These are phyloP conservation scores for Eutolmus rufibarbis DNA, from an alignment of 2,888 invertebrate genomes.

Conservation along the genomic window DNA sequence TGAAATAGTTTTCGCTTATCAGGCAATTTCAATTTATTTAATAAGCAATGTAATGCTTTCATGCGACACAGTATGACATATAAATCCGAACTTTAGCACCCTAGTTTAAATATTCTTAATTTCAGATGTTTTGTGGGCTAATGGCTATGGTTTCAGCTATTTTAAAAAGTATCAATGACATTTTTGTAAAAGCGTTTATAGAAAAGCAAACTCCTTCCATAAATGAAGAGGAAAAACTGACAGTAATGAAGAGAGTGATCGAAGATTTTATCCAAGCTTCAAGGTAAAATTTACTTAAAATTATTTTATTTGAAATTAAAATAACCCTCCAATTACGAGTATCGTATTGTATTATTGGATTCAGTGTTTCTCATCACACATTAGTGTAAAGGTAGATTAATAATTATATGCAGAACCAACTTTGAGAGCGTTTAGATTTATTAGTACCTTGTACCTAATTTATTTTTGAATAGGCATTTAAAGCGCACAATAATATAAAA, in stretches of 20 bases:
- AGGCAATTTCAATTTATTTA: background rate
- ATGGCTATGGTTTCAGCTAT: background rate
- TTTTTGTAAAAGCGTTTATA: no score
- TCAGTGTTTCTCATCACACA: no score
- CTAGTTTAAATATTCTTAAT: background rate
- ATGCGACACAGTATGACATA: background rate
- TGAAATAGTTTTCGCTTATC: background rate
- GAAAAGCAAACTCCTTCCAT: no score
- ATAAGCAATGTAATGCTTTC: background rate
- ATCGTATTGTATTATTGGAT: no score
- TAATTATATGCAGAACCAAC: no score
- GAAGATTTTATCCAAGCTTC: background rate
- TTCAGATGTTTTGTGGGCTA: background rate
- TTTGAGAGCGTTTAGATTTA: no score
- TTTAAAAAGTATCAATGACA: background rate
- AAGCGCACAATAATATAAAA: no score
- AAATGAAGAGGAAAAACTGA: no score
- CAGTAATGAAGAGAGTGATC: background rate
- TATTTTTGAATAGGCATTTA: no score
- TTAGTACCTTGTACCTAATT: no score
- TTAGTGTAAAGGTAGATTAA: no score
- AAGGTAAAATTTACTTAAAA: background rate
- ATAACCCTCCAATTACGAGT: no score
- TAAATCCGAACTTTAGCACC: background rate
- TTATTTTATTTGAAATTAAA: background rate